phyloP scores from a whole-genome alignment of 2,113 vertebrate species.

The Micronycteris hirsuta region DNA sequence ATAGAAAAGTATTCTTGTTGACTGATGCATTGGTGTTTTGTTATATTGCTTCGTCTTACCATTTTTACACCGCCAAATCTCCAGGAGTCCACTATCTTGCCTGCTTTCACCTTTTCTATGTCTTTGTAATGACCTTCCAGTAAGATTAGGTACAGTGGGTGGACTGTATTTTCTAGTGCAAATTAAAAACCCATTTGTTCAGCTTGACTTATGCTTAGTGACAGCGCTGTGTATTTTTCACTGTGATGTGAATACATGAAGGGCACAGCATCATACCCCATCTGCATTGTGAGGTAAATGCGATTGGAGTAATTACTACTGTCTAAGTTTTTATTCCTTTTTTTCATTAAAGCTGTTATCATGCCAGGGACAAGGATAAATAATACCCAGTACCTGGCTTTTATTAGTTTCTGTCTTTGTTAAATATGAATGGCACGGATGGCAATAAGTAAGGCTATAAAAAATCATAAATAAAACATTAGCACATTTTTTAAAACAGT shows the following conservation, averaged over 20 bases:
- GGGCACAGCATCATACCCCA: constrained; percentile 40
- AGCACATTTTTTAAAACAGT: background rate
- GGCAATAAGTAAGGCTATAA: constrained; percentile 36
- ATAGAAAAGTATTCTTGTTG: background rate
- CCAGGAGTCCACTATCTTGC: constrained; percentile 37
- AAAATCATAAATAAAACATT: constrained; percentile 63
- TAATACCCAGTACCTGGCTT: constrained; percentile 53
- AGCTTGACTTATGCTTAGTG: constrained; percentile 76
- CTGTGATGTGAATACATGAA: constrained; percentile 73
- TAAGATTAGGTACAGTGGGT: constrained; percentile 40
- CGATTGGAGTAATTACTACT: constrained; percentile 60
- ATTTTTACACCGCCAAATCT: background rate
- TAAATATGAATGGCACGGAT: constrained; percentile 62
- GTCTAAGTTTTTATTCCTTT: constrained; percentile 54
- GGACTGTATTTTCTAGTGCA: constrained; percentile 71
- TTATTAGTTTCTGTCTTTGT: constrained; percentile 59
- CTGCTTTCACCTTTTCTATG: constrained; percentile 7
- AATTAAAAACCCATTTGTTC: constrained; percentile 80
- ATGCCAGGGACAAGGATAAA: constrained; percentile 58
- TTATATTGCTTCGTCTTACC: background rate
- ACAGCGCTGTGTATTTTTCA: constrained; percentile 73
- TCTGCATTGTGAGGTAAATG: constrained; percentile 54
- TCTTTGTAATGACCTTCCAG: constrained; percentile 68
- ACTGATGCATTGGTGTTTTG: background rate
- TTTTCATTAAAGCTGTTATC: constrained; percentile 48